Base-by-base conservation (phyloP, 2,113 vertebrate genomes). In the Carettochelys insculpta region DNA sequence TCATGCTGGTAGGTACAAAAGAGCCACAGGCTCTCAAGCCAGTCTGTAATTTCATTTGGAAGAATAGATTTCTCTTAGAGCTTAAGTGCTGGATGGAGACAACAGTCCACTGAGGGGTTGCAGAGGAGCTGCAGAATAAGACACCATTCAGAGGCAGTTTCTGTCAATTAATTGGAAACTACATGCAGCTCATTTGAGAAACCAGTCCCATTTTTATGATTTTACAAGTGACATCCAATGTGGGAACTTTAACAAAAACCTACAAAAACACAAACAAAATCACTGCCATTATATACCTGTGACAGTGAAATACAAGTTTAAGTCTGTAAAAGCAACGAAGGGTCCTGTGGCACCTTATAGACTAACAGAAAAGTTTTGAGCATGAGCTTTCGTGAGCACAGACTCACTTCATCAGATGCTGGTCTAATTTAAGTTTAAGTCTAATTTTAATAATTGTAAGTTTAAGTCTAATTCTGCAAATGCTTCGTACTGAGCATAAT, bases 31-130 rank as follows among this genome's bases (percentile, higher is more conserved):
- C 48, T 47, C 83, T 24, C 85, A 86, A 54, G 11, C 24, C 61
- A 82, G 51, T 82, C 82, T 93, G 78, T 80, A 87, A 76, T 83
- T 97, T 94, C 61, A 27, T 73, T 94, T 82, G 85, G 83, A 94
- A 95, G 65, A 92, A 92, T 50, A 29, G 29, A 16, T 68, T 88
- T 89, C 41, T 89, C 56, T n/a, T 16, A 89, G 88, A 75, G 25
- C 47, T 85, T 50, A 85, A 80, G 85, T 20, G 31, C n/a, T 91
- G 86, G 75, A 65, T 75, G 80, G 53, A 93, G 12, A 2, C 6
- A 7, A 75, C 31, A 14, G 38, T 89, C 11, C 86, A 34, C 24
- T 90, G 47, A 65, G 0, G 1, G 77, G 29, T 38, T 68, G 11
- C 80, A 94, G 50, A 1, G 12, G 85, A 43, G 86, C 73, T 9